Evolutionary conservation across 2,113 vertebrate species (phyloP), one percentile per base, ranked within the genome.

Genomic region (Rhinichthys klamathensis): DNA sequence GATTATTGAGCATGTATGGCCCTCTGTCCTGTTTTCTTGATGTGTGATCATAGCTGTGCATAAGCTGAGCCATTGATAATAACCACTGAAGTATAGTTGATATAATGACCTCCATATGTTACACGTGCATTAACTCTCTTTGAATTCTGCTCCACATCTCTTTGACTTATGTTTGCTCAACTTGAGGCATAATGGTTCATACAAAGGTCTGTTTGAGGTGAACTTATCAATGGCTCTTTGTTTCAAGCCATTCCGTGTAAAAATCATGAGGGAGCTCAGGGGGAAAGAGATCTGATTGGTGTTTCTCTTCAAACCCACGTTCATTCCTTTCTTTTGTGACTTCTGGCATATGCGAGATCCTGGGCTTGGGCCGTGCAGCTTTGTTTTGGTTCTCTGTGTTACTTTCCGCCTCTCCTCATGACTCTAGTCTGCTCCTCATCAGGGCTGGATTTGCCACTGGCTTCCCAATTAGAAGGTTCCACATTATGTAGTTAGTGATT

Each of bases 51-150:
- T 69, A 41, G 67, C 61, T 80, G 79, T 91, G 85, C 89, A 85
- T 84, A 82, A 67, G 81, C 41, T 85, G 90, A 77, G 75, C 69
- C 89, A 85, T 91, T 89, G 77, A 91, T 93, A 87, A 88, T 83
- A 84, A 73, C 87, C 61, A 54, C 73, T 27, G 89, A 90, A 88
- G 88, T 88, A 90, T 86, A 87, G 90, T 85, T 23, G 51, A 58
- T 86, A 69, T 87, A 87, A 88, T 86, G 41, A 70, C 75, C 61
- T 84, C 83, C 60, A 77, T 70, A 85, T 84, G 89, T 89, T 77
- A 81, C 85, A 80, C 84, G 76, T 84, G 87, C 79, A 89, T 88
- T 83, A 85, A 85, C 73, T 75, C 3, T 38, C 32, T 27, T 41
- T 27, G 69, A 83, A n/a, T 75, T 63, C 11, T 35, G 51, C 70